These are phyloP conservation scores for Drosophila neocordata DNA, from an alignment of 1,140 invertebrate species.

Conservation along the genomic window DNA sequence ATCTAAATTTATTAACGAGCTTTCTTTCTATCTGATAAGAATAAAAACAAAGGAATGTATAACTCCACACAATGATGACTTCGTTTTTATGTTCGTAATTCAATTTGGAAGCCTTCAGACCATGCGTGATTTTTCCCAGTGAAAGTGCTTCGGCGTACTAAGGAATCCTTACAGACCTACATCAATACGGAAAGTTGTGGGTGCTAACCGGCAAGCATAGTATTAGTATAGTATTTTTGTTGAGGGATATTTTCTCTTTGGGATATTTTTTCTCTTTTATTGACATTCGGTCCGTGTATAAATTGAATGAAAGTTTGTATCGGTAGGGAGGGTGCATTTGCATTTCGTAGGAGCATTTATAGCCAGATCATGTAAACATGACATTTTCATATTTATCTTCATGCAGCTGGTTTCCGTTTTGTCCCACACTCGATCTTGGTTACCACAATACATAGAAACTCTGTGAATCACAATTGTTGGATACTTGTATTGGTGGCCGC, in stretches of 20 bases:
- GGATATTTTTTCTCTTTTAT: slow-evolving; percentile 24
- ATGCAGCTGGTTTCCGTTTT: slow-evolving; percentile 27
- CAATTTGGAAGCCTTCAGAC: not conserved
- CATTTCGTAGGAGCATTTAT: slow-evolving; percentile 55
- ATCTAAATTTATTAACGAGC: too few relatives aligned
- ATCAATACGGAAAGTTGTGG: not conserved
- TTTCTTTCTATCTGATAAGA: too few relatives aligned
- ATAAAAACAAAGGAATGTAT: too few relatives aligned
- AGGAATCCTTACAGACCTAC: slow-evolving; percentile 1
- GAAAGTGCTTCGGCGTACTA: slow-evolving; percentile 13
- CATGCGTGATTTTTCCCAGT: slow-evolving; percentile 7
- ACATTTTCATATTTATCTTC: slow-evolving; percentile 66
- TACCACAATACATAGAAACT: not conserved
- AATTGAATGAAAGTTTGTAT: not conserved
- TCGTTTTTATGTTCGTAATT: slow-evolving; percentile 6
- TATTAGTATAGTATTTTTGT: not conserved
- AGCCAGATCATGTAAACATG: slow-evolving; percentile 64
- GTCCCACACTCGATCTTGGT: not conserved
- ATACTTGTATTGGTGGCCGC: not conserved
- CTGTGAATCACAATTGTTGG: slow-evolving; percentile 28
- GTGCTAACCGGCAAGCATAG: not conserved
- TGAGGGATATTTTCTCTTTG: slow-evolving; percentile 53
- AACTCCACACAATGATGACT: not conserved
- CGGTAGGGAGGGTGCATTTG: slow-evolving; percentile 20
- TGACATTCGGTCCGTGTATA: not conserved